Conservation (phyloP, 2,888 invertebrate species). For the Anoplius nigerrimus region DNA sequence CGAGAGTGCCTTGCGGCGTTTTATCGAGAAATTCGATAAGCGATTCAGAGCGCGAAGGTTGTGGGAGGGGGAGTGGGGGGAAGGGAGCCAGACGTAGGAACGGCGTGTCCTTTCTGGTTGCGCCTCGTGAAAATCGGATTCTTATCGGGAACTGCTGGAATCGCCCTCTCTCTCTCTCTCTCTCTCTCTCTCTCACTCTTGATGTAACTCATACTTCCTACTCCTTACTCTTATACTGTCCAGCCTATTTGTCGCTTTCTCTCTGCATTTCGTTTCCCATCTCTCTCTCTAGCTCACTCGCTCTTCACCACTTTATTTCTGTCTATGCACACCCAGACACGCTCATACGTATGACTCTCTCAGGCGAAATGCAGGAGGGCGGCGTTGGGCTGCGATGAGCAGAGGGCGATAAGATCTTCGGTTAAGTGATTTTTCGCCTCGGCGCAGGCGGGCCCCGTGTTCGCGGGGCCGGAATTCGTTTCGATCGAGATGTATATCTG, state of each 20-base stretch:
- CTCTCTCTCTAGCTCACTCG: not conserved
- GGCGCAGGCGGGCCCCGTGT: slow-evolving; percentile 33
- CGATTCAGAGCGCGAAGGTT: slow-evolving; percentile 28
- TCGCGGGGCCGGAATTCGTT: slow-evolving; percentile 45
- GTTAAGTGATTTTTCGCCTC: slow-evolving; percentile 60
- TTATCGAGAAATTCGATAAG: slow-evolving; percentile 52
- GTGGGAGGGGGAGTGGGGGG: slow-evolving; percentile 19
- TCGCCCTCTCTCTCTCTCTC: not conserved
- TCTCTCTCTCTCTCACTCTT: not conserved
- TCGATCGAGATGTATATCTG: slow-evolving; percentile 39
- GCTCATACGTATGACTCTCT: no score
- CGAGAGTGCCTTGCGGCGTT: slow-evolving; percentile 45
- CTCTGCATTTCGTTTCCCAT: no score
- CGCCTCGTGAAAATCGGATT: slow-evolving; percentile 49
- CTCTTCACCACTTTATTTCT: no score
- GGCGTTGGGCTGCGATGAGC: slow-evolving; percentile 47
- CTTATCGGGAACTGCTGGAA: slow-evolving; percentile 42
- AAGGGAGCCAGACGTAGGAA: slow-evolving; percentile 18
- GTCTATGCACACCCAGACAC: no score
- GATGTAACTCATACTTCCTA: no score
- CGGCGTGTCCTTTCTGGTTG: slow-evolving; percentile 38
- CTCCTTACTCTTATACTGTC: no score
- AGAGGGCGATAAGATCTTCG: slow-evolving; percentile 49
- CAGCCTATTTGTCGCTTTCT: no score
- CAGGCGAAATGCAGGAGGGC: slow-evolving; percentile 4